Conservation (phyloP, 1,140 invertebrate species). For the Caenorhabditis brenneri region DNA sequence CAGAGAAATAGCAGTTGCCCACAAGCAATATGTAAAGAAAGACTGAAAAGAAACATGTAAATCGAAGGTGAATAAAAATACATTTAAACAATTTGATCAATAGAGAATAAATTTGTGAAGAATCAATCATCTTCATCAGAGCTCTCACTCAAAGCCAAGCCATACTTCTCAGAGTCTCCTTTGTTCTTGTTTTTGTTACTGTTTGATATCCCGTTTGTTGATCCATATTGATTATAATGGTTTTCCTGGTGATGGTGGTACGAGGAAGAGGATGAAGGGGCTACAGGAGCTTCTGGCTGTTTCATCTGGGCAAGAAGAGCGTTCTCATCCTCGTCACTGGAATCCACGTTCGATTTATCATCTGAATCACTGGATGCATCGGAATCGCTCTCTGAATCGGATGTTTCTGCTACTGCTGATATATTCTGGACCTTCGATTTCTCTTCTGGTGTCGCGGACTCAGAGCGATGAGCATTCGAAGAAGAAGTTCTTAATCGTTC, state of each 20-base stretch:
- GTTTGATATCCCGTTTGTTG: background rate
- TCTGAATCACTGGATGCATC: background rate
- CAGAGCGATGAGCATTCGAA: background rate
- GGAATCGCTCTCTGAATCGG: background rate
- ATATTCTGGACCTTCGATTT: background rate
- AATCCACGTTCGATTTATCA: background rate
- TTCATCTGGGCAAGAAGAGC: slow-evolving; percentile 1
- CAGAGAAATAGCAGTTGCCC: background rate
- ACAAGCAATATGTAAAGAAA: background rate
- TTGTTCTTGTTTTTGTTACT: background rate
- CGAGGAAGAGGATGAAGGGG: background rate
- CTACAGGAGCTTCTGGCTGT: background rate
- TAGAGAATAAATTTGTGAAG: background rate
- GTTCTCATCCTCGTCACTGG: slow-evolving; percentile 9
- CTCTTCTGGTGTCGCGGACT: background rate
- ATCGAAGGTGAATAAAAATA: background rate
- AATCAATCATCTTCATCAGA: slow-evolving; percentile 4
- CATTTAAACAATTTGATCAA: background rate
- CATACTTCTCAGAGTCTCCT: background rate
- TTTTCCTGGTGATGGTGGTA: background rate
- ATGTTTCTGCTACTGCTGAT: background rate
- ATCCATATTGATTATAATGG: background rate
- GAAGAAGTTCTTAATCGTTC: background rate
- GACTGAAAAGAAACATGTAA: background rate
- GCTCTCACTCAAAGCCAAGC: background rate